A percentile compares a stretch with the other conserved stretches of the same genome.
Conservation (phyloP, 2,888 invertebrate genomes). For the Scaptomyza cyrtandrae region DNA sequence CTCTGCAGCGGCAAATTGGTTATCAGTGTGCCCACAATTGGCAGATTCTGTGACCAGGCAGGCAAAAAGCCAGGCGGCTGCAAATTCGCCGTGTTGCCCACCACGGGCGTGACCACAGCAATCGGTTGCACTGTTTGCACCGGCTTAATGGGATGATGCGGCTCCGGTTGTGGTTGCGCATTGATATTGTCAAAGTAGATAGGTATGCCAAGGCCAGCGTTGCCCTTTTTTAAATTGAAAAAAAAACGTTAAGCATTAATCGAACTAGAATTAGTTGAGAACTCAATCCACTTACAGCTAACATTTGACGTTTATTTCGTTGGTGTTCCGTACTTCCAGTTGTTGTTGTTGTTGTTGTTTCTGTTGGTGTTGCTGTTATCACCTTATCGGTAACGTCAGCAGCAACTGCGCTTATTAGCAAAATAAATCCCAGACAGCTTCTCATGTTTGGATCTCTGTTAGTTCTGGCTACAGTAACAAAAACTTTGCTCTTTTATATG, state of each 20-base stretch:
- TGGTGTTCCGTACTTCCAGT: conserved; percentile 17
- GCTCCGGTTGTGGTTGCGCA: conserved; percentile 25
- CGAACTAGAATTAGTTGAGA: neutral
- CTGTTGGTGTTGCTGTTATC: neutral
- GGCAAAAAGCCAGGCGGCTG: conserved; percentile 61
- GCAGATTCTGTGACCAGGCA: conserved; percentile 67
- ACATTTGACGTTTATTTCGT: conserved; percentile 64
- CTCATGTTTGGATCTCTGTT: conserved; percentile 43
- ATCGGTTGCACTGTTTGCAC: conserved; percentile 53
- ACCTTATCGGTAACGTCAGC: conserved; percentile 11
- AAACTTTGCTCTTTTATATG: conserved; percentile 21
- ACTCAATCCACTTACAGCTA: conserved; percentile 11
- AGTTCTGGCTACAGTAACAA: conserved; percentile 7
- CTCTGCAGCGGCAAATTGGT: conserved; percentile 66
- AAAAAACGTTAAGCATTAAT: neutral
- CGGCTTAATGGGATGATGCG: conserved; percentile 12
- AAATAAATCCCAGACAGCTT: conserved; percentile 34
- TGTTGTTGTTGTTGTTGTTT: neutral
- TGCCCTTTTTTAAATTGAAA: conserved; percentile 10
- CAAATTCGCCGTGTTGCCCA: conserved; percentile 31
- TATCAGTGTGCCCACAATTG: conserved; percentile 72
- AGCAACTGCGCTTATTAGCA: conserved; percentile 37
- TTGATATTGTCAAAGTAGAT: conserved; percentile 55
- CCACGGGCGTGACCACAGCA: conserved; percentile 61
- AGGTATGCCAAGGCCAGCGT: conserved; percentile 39